These are phyloP conservation scores for Pandemis heparana DNA, from an alignment of 2,888 invertebrate species.

Conservation along the genomic window DNA sequence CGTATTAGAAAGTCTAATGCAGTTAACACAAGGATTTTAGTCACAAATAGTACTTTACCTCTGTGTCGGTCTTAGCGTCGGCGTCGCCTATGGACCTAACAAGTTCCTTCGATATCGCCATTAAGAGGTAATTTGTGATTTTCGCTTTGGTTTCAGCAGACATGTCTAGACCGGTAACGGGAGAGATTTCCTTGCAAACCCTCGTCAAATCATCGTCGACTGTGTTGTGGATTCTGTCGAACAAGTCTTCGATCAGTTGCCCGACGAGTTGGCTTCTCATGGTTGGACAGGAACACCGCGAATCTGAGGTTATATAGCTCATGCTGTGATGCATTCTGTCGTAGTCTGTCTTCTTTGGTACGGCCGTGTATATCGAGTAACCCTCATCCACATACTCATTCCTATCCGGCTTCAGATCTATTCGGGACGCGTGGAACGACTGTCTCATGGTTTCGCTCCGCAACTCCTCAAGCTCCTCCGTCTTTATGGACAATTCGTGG, in stretches of 20 bases:
- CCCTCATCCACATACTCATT: conserved; percentile 81
- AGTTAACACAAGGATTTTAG: conserved; percentile 57
- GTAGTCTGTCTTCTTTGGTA: conserved; percentile 80
- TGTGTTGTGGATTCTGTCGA: conserved; percentile 77
- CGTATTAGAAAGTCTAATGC: conserved; percentile 39
- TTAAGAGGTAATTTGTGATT: conserved; percentile 82
- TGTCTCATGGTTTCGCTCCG: conserved; percentile 78
- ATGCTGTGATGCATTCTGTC: conserved; percentile 81
- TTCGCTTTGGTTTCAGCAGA: conserved; percentile 79
- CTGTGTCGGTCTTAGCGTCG: conserved; percentile 82
- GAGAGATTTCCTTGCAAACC: conserved; percentile 72
- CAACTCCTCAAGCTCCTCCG: conserved; percentile 81
- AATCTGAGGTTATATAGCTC: conserved; percentile 76
- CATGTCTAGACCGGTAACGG: conserved; percentile 65
- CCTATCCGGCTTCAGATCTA: conserved; percentile 77
- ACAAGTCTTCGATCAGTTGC: conserved; percentile 79
- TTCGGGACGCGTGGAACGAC: conserved; percentile 75
- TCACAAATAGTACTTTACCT: conserved; percentile 74
- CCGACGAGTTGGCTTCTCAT: conserved; percentile 80
- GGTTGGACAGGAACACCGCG: conserved; percentile 77
- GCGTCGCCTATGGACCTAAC: conserved; percentile 82
- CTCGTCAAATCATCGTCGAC: conserved; percentile 75
- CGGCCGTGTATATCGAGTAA: conserved; percentile 78
- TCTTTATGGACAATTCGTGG: conserved; percentile 85
- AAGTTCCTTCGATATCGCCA: conserved; percentile 83